Evolutionary conservation across 1,140 invertebrate species (phyloP).

Genomic region (Zaprionus nigranus): DNA sequence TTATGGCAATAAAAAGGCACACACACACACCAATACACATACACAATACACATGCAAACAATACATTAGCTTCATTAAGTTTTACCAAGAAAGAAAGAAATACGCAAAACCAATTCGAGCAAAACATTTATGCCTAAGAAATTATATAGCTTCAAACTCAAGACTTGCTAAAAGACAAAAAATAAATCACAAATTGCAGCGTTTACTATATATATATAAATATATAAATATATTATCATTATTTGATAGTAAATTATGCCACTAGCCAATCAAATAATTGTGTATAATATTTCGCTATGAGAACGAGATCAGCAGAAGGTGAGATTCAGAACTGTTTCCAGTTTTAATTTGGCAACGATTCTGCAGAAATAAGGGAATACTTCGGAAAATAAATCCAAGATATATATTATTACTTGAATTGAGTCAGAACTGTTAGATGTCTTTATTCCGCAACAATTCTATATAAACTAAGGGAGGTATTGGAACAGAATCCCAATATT

Average conservation of each 20-base stretch:
- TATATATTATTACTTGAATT: no score
- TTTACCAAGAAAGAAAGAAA: slow-evolving; percentile 34
- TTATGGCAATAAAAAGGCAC: slow-evolving; percentile 49
- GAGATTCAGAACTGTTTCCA: neutral
- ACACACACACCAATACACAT: slow-evolving; percentile 17
- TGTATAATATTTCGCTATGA: slow-evolving; percentile 75
- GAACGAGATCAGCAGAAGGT: slow-evolving; percentile 18
- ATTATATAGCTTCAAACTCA: slow-evolving; percentile 77
- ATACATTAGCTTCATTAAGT: slow-evolving; percentile 64
- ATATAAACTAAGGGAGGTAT: no score
- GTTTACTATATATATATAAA: slow-evolving; percentile 57
- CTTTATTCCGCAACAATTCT: no score
- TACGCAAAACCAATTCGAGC: slow-evolving; percentile 33
- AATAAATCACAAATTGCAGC: slow-evolving; percentile 31
- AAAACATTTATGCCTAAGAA: slow-evolving; percentile 68
- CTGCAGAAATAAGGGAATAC: no score
- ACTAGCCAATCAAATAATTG: slow-evolving; percentile 81
- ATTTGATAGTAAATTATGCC: slow-evolving; percentile 72
- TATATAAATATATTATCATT: slow-evolving; percentile 70
- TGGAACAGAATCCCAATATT: neutral
- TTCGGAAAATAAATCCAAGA: no score
- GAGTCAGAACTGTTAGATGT: no score
- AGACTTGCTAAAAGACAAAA: slow-evolving; percentile 69
- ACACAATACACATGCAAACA: slow-evolving; percentile 12
- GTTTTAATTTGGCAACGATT: neutral